Evolutionary conservation across 2,888 invertebrate genomes (phyloP).

Genomic region (Tipula vernalis): DNA sequence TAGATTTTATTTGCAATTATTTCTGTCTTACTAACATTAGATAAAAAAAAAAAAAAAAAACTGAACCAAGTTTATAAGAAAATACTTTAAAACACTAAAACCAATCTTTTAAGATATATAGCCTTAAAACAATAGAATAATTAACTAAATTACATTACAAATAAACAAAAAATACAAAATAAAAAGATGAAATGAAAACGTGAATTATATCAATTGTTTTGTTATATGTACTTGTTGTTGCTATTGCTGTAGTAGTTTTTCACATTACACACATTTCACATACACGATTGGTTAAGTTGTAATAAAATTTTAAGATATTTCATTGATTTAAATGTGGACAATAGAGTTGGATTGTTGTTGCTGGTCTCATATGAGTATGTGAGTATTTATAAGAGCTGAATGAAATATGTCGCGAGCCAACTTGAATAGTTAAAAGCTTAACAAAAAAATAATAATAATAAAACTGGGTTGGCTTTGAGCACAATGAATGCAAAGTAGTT

Average conservation of each 20-base stretch:
- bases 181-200: constrained; percentile 4
- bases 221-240: background rate
- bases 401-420: constrained; percentile 4
- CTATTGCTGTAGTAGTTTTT: background rate
- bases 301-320: background rate
- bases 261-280: constrained; percentile 4
- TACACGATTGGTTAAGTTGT: background rate
- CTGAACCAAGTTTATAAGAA: background rate
- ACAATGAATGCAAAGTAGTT: background rate
- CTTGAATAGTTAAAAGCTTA: background rate
- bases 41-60: background rate
- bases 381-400: background rate
- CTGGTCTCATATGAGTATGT: background rate
- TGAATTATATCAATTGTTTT: constrained; percentile 4
- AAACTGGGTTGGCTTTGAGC: background rate
- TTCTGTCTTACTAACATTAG: background rate
- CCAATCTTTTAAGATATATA: background rate
- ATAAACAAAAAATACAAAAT: background rate
- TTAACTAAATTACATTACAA: constrained; percentile 4
- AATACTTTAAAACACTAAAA: background rate
- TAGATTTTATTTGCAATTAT: background rate
- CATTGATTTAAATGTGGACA: background rate
- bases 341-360: background rate
- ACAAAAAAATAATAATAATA: background rate
- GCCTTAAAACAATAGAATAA: background rate